Evolutionary conservation across 2,888 invertebrate genomes (phyloP), one percentile per base, ranked within the genome.

Genomic region (Meghimatium bilineatum): DNA sequence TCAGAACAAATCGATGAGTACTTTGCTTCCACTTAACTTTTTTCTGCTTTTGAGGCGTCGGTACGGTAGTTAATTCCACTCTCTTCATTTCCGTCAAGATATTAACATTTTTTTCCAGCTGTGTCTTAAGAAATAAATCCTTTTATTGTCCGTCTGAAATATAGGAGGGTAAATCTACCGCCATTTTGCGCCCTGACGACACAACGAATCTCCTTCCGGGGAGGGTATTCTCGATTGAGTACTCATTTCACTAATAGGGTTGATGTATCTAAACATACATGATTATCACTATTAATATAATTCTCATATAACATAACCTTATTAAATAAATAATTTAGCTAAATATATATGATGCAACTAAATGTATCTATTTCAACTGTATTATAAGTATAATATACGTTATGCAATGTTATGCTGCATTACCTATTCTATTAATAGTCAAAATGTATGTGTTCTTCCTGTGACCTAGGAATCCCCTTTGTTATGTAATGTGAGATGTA

Each of bases 1-100:
- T 95, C 94, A 98, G 95, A 92, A 95, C 95, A 95, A 98, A 96
- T 93, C 97, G 96, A 93, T 96, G 95, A 91, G 97, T 96, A 95
- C 96, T 96, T 90, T 95, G 95, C 93, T 95, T 95, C 86, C 92
- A 92, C 87, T 93, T 92, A 77, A 84, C 89, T 86, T 95, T 95
- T 96, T 95, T 96, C 95, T 93, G 93, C 78, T 88, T 86, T 66
- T 87, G 87, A n/a, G 86, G 79, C 66, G 95, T 94, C 94, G 95
- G 95, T 94, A 95, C 95, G 94, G 95, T 95, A 94, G 95, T 95
- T 94, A 96, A 95, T 94, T 95, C 95, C 94, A 95, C 95, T 95
- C 96, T 95, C 95, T 95, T 96, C 94, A 95, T 95, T 95, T 96
- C 96, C 95, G 96, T 96, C 96, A 96, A 96, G 44, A 26, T 74